These are phyloP conservation scores for Frieseomelitta varia DNA, from an alignment of 1,140 invertebrate species.

Conservation along the genomic window DNA sequence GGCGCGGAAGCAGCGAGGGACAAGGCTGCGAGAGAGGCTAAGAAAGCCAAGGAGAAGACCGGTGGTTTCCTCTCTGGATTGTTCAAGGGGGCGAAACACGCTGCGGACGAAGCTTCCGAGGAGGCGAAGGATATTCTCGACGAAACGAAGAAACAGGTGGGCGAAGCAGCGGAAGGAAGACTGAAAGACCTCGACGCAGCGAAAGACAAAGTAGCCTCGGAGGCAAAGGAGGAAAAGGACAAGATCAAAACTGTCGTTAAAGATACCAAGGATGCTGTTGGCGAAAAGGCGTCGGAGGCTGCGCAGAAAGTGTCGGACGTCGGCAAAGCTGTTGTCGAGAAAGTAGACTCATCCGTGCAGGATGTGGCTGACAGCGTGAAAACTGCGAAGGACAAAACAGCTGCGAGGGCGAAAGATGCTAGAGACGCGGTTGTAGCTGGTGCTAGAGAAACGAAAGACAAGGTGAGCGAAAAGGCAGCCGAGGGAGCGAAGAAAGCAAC, in stretches of 20 bases:
- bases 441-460: slow-evolving; percentile 36
- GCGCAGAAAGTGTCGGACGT: slow-evolving; percentile 8
- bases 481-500: neutral
- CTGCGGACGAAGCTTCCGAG: slow-evolving; percentile 74
- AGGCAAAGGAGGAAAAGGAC: slow-evolving; percentile 28
- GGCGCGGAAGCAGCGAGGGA: slow-evolving; percentile 28
- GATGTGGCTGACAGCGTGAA: neutral
- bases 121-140: slow-evolving; percentile 73
- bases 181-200: slow-evolving; percentile 2
- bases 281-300: neutral
- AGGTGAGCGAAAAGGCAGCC: neutral
- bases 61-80: slow-evolving; percentile 66
- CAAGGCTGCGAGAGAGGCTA: slow-evolving; percentile 52
- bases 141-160: slow-evolving; percentile 68
- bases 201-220: slow-evolving; percentile 25
- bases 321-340: slow-evolving; percentile 25
- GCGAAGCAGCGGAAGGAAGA: slow-evolving; percentile 35
- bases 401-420: neutral
- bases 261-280: slow-evolving; percentile 51
- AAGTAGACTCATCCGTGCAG: neutral
- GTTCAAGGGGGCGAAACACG: slow-evolving; percentile 68
- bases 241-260: neutral
- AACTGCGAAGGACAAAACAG: slow-evolving; percentile 10
- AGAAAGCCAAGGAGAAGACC: slow-evolving; percentile 61
- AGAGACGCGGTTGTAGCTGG: neutral